phyloP scores from a whole-genome alignment of 2,113 vertebrate genomes.

The Indicator maculatus region DNA sequence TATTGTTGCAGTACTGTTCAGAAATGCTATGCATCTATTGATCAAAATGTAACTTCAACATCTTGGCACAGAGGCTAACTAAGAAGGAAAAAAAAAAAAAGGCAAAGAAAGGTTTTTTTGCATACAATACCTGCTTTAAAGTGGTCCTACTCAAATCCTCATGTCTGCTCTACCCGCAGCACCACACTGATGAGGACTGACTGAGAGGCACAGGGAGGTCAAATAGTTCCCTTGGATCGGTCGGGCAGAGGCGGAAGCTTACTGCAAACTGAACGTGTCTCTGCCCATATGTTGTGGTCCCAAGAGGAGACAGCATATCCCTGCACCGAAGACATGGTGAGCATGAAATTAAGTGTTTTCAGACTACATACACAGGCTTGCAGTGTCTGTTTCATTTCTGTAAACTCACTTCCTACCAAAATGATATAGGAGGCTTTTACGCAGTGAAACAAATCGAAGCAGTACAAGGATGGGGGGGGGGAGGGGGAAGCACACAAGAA shows the following conservation, averaged over 20 bases:
- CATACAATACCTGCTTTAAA: conserved; percentile 49
- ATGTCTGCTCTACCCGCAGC: background rate
- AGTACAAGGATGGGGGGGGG: background rate
- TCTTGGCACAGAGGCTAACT: background rate
- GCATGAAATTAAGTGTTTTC: background rate
- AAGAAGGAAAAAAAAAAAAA: background rate
- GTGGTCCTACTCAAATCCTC: conserved; percentile 22
- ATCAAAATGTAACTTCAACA: background rate
- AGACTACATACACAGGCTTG: background rate
- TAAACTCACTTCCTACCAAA: background rate
- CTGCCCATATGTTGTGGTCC: background rate
- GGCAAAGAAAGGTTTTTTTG: background rate
- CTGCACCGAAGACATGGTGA: background rate
- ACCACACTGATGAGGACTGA: background rate
- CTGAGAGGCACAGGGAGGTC: background rate
- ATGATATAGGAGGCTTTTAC: background rate
- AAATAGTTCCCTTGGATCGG: background rate
- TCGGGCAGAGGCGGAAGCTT: background rate
- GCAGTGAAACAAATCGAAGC: background rate
- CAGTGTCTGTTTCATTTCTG: background rate
- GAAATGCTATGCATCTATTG: background rate
- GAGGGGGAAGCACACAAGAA: background rate
- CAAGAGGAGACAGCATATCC: background rate
- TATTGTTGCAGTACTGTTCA: background rate
- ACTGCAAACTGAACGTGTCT: background rate